Evolutionary conservation across 2,113 vertebrate species (phyloP).

Genomic region (Callipepla californica): DNA sequence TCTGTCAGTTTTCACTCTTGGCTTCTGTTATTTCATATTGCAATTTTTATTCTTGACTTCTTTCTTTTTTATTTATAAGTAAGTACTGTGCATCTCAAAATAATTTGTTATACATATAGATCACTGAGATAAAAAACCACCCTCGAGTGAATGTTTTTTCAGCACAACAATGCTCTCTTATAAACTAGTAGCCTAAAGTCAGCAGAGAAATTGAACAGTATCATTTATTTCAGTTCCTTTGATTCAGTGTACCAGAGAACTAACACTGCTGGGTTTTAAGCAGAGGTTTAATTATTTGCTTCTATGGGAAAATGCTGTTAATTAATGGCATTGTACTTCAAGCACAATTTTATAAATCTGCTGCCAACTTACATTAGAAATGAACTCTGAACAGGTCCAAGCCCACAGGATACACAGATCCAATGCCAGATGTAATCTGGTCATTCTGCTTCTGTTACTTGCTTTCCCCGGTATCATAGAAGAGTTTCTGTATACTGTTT

Average conservation of each 20-base stretch:
- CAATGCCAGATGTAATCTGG: not conserved
- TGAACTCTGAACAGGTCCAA: not conserved
- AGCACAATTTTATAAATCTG: slow-evolving; percentile 15
- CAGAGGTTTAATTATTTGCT: slow-evolving; percentile 20
- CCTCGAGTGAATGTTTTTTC: slow-evolving; percentile 16
- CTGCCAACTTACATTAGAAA: not conserved
- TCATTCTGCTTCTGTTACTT: not conserved
- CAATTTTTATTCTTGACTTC: not conserved
- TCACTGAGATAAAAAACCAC: slow-evolving; percentile 11
- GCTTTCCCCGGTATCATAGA: not conserved
- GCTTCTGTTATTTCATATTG: not conserved
- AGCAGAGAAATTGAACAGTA: slow-evolving; percentile 40
- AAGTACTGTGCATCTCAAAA: not conserved
- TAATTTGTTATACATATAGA: not conserved
- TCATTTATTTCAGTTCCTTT: not conserved
- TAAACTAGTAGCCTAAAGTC: slow-evolving; percentile 2
- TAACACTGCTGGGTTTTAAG: slow-evolving; percentile 9
- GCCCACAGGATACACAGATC: not conserved
- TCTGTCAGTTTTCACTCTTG: not conserved
- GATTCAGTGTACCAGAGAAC: slow-evolving; percentile 27
- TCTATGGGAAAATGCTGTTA: slow-evolving; percentile 47
- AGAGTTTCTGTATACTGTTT: not conserved
- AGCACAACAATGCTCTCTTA: not conserved
- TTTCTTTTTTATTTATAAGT: not conserved
- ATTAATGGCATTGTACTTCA: not conserved